Evolutionary conservation across 1,140 invertebrate genomes (phyloP), one percentile per base, ranked within the genome.

Genomic region (Drosophila willistoni): DNA sequence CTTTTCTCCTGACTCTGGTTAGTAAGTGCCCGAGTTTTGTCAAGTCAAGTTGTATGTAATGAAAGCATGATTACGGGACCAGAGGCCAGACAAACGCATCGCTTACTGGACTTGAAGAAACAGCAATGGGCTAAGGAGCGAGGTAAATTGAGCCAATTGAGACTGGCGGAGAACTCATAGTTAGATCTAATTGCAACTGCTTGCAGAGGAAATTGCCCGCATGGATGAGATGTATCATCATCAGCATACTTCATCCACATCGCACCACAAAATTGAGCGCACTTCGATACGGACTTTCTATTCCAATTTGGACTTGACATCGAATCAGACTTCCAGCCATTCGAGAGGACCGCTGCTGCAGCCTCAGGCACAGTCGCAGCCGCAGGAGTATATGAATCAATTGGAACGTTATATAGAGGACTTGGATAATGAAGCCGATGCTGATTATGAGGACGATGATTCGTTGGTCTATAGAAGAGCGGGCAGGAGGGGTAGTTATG

Each of bases 81-180:
- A 54, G 90, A 91, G 72, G 84, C 84, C 19, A 77, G 87, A 56
- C 90, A 90, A 73, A 90, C 87, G 57, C 90, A 91, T 66, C 72
- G 94, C 33, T 91, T 95, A 69, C 81, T 95, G 72, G 95, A 96
- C 90, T 93, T 95, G 75, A 96, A 96, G 76, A 94, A 94, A 82
- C 91, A 94, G 60, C 95, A 96, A 93, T 96, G 95, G 95, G 95
- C 95, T 60, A 94, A 93, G 82, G 95, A 96, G 92, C 93, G 93
- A 93, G 95, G 95, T 95, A 92, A 71, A 80, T 22, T 29, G 0
- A 29, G n/a, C 10, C 34, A 19, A 6, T 12, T n/a, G 14, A 33
- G 22, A 3, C 1, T 6, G 19, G 22, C 5, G 0, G 0, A 7
- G 5, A 44, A 44, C 54, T 1, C 7, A 14, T n/a, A 12, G n/a